Evolutionary conservation across 2,113 vertebrate genomes (phyloP).

Genomic region (Actenoides hombroni): DNA sequence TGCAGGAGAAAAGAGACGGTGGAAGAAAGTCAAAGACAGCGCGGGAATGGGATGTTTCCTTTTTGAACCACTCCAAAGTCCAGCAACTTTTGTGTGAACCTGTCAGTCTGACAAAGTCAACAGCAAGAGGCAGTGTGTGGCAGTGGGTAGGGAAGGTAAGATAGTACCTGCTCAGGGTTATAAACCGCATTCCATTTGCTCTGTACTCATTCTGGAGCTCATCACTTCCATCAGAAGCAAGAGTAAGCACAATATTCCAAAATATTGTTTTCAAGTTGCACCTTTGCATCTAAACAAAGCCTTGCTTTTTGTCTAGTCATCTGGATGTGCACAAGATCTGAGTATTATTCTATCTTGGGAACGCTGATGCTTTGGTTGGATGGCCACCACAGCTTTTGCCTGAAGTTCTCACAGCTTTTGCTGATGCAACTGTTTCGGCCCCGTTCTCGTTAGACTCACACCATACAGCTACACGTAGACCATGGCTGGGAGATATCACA

Average conservation of each 20-base stretch:
- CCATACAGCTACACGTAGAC: neutral
- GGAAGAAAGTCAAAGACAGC: neutral
- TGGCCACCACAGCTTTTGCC: neutral
- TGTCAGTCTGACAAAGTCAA: neutral
- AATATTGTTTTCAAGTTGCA: neutral
- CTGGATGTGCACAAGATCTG: neutral
- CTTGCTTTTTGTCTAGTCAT: neutral
- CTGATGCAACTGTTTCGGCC: neutral
- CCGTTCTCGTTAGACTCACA: neutral
- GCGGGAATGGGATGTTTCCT: neutral
- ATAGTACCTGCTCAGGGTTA: fast-evolving
- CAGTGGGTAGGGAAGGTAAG: neutral
- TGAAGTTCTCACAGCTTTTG: neutral
- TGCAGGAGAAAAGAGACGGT: neutral
- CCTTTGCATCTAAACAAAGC: neutral
- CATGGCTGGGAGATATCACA: neutral
- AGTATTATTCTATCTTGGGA: neutral
- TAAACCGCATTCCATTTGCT: neutral
- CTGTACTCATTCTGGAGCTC: neutral
- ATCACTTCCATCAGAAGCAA: neutral
- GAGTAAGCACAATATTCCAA: neutral
- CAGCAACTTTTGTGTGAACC: neutral
- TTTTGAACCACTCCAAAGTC: neutral
- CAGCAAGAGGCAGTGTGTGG: neutral
- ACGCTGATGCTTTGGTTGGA: neutral